Evolutionary conservation across 1,140 invertebrate species (phyloP).

Genomic region (Tenebrio molitor): DNA sequence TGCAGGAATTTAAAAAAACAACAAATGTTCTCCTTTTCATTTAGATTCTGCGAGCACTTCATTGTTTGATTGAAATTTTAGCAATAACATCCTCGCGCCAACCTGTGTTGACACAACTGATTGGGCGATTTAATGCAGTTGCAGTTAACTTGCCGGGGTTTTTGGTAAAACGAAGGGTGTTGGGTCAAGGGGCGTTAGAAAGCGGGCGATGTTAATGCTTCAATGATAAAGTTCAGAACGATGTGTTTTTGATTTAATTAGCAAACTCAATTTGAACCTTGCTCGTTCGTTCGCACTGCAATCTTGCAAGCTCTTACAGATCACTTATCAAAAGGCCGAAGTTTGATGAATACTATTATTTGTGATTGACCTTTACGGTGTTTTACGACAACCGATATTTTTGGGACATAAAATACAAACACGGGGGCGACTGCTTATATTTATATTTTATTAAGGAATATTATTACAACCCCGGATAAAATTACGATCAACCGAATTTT

Average conservation of each 20-base stretch:
- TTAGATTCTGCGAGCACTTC: no score
- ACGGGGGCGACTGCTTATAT: background rate
- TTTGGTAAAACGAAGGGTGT: no score
- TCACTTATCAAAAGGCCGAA: constrained; percentile 35
- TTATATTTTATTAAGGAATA: constrained; percentile 9
- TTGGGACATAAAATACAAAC: constrained; percentile 16
- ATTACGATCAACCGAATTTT: constrained; percentile 1
- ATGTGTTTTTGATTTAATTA: constrained; percentile 41
- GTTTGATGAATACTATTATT: constrained; percentile 31
- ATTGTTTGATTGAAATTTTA: no score
- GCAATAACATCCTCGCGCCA: no score
- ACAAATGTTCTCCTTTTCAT: no score
- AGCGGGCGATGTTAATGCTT: constrained; percentile 19
- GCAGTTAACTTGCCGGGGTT: no score
- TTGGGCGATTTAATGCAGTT: no score
- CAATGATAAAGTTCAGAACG: constrained; percentile 37
- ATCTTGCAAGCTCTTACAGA: constrained; percentile 37
- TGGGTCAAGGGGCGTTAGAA: background rate
- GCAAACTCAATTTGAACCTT: constrained; percentile 34
- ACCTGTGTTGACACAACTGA: no score
- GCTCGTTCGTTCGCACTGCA: constrained; percentile 36
- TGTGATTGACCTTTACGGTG: constrained; percentile 34
- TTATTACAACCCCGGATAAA: constrained; percentile 7
- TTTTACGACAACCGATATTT: constrained; percentile 14
- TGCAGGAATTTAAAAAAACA: no score